A percentile compares a stretch with the other conserved stretches of the same genome.
phyloP scores from a whole-genome alignment of 2,113 vertebrate species.

The Mirza zaza region DNA sequence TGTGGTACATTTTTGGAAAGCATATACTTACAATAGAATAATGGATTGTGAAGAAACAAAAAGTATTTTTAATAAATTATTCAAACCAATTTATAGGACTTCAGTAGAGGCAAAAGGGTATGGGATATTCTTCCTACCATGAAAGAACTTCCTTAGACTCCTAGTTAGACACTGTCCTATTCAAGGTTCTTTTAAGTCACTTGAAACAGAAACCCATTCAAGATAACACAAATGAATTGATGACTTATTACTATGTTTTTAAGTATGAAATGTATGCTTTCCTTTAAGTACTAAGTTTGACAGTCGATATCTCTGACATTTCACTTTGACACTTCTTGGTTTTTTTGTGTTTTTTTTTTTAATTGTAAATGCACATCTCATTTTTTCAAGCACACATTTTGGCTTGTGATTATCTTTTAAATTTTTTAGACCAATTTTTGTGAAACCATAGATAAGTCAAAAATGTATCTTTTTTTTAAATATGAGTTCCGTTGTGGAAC shows the following conservation, averaged over 20 bases:
- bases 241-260: neutral
- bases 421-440: too few relatives aligned
- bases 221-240: neutral
- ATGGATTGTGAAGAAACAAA: conserved; percentile 7
- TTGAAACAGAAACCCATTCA: conserved; percentile 2
- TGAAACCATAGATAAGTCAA: too few relatives aligned
- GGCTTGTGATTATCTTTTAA: too few relatives aligned
- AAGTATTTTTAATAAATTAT: neutral
- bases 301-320: too few relatives aligned
- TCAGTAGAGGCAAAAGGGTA: neutral
- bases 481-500: too few relatives aligned
- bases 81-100: neutral
- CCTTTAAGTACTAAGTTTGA: too few relatives aligned
- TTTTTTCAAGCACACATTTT: too few relatives aligned
- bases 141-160: neutral
- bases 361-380: too few relatives aligned
- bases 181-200: conserved; percentile 39
- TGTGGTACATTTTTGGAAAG: neutral
- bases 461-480: too few relatives aligned
- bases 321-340: too few relatives aligned
- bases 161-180: neutral
- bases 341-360: too few relatives aligned
- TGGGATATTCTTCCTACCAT: neutral
- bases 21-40: neutral
- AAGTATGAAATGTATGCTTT: too few relatives aligned